Percentiles rank a stretch among this genome's conserved stretches.
phyloP scores from a whole-genome alignment of 1,140 invertebrate genomes.

The Aphelenchoides fujianensis region DNA sequence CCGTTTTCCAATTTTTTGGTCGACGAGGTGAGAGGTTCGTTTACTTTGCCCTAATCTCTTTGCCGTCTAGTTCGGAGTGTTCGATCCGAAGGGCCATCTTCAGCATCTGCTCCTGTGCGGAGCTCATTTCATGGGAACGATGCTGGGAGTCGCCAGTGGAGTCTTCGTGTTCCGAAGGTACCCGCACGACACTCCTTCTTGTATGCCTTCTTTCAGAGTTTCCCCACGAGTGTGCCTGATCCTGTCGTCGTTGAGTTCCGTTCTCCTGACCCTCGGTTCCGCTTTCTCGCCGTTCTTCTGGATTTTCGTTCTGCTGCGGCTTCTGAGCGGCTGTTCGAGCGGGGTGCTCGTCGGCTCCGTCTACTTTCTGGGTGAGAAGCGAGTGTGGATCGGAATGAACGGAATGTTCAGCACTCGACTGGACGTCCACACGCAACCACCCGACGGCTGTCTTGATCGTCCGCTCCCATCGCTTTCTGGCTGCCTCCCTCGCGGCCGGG shows the following conservation, averaged over 20 bases:
- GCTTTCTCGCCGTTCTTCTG: constrained; percentile 4
- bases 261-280: background rate
- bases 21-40: background rate
- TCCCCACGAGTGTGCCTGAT: background rate
- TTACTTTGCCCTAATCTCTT: background rate
- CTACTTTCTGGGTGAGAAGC: constrained; percentile 1
- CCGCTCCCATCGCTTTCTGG: background rate
- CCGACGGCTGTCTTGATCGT: background rate
- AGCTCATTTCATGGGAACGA: background rate
- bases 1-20: constrained; percentile 3
- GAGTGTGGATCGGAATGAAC: no score
- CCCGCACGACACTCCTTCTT: no score
- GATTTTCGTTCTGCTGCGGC: background rate
- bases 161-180: no score
- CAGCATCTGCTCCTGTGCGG: background rate
- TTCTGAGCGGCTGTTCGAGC: background rate
- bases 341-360: background rate
- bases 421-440: background rate
- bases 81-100: background rate
- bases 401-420: background rate
- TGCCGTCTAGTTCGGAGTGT: background rate
- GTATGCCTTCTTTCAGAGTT: background rate
- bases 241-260: background rate
- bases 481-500: background rate
- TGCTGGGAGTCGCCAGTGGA: no score